Conservation (phyloP, 2,113 vertebrate species). For the Meleagris gallopavo region DNA sequence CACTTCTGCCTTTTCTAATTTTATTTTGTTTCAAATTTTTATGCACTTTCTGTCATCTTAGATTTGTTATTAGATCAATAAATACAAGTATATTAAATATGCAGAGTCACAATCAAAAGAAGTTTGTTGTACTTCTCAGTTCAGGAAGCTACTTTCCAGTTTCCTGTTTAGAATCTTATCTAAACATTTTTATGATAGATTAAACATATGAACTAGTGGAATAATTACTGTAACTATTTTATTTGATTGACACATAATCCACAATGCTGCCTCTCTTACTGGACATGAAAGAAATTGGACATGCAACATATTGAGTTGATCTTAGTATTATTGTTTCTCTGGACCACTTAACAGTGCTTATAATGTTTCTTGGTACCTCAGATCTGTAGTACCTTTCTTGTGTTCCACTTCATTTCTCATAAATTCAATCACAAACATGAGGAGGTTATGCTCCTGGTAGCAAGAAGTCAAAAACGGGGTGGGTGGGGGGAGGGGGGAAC, state of each 20-base stretch:
- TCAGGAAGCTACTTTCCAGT: not conserved
- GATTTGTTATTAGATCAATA: not conserved
- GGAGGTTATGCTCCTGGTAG: not conserved
- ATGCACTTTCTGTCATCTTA: not conserved
- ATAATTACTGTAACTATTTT: not conserved
- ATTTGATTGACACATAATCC: not conserved
- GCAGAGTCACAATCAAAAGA: not conserved
- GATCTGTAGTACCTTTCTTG: not conserved
- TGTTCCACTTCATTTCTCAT: not conserved
- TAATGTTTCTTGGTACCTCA: not conserved
- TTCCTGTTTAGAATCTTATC: not conserved
- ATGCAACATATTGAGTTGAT: not conserved
- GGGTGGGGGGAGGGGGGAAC: no score
- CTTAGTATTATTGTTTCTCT: not conserved
- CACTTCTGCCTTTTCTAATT: not conserved
- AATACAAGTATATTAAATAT: not conserved
- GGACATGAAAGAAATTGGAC: not conserved
- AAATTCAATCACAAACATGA: not conserved
- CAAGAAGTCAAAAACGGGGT: not conserved
- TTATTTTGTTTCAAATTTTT: not conserved
- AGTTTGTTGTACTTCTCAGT: not conserved
- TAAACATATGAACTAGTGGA: not conserved
- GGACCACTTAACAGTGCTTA: not conserved
- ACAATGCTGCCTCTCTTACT: not conserved
- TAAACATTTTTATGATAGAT: conserved; percentile 1